A percentile compares a stretch with the other conserved stretches of the same genome.
Conservation (phyloP, 1,140 invertebrate genomes). For the Lepeophtheirus salmonis region DNA sequence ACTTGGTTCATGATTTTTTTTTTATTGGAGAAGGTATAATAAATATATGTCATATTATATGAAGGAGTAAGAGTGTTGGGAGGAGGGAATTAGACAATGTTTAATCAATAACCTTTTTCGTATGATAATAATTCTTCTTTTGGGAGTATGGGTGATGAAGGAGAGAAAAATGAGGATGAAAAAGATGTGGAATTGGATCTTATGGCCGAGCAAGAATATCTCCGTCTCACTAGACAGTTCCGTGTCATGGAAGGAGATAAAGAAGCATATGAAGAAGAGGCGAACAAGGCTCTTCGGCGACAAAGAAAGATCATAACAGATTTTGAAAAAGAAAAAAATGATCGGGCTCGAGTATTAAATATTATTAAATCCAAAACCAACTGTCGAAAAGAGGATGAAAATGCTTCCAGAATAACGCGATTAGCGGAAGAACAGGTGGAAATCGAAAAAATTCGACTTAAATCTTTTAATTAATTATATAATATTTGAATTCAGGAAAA, state of each 20-base stretch:
- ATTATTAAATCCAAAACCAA: slow-evolving; percentile 1
- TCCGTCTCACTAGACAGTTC: slow-evolving; percentile 16
- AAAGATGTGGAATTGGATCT: slow-evolving; percentile 17
- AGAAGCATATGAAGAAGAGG: slow-evolving; percentile 18
- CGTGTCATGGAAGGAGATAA: slow-evolving; percentile 18
- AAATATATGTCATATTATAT: too few relatives aligned
- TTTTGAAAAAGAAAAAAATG: slow-evolving; percentile 13
- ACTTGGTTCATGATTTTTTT: too few relatives aligned
- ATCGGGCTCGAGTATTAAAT: not conserved
- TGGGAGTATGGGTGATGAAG: slow-evolving; percentile 8
- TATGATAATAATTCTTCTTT: too few relatives aligned
- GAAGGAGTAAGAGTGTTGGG: too few relatives aligned
- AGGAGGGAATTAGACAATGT: too few relatives aligned
- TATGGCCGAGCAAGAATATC: slow-evolving; percentile 16
- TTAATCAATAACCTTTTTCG: too few relatives aligned
- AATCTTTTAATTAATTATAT: too few relatives aligned
- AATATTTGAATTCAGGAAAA: not conserved
- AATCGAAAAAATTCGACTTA: too few relatives aligned
- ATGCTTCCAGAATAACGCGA: slow-evolving; percentile 5
- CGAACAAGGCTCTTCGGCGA: slow-evolving; percentile 6
- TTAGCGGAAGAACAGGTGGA: slow-evolving; percentile 16
- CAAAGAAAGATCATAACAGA: slow-evolving; percentile 14
- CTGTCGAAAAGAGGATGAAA: not conserved
- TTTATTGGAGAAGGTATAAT: too few relatives aligned
- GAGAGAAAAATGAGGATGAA: slow-evolving; percentile 17